Evolutionary conservation across 2,113 vertebrate genomes (phyloP), one percentile per base, ranked within the genome.

Genomic region (Argyrosomus japonicus): DNA sequence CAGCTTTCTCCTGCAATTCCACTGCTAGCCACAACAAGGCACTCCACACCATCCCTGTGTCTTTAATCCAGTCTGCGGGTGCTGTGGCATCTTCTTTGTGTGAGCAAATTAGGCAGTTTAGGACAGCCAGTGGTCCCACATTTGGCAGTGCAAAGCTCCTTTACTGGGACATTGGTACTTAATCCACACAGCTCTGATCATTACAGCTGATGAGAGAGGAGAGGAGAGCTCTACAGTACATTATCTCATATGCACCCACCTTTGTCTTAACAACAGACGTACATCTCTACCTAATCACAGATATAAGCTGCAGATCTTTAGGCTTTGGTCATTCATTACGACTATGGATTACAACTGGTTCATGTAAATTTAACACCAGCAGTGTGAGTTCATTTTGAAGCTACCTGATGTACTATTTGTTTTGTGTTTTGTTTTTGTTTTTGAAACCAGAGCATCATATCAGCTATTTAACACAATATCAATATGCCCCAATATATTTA

Each of bases 91-190:
- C 69, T 21, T 90, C 82, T 88, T 80, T 85, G 75, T 84, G 72
- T 89, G 83, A 90, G 84, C 84, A 92, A 93, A 95, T 93, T 89
- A 93, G 91, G 77, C 85, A 87, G 90, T 50, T 95, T 94, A 93
- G 81, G 56, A 74, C 88, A 91, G 75, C 88, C 89, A 91, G 85
- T 91, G 87, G 87, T 84, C 90, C 80, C 79, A 87, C 91, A 88
- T 88, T 92, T 90, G 88, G 82, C 76, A 84, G 70, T 68, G 83
- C 89, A 91, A 93, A 94, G 90, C 93, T 91, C 56, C 89, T 94
- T 94, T 92, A 77, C 86, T 85, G 85, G 93, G 92, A 92, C 89
- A 88, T 76, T 79, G 86, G 80, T 87, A 72, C 87, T 82, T 94
- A 93, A 95, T 93, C 92, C 85, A 87, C 77, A 78, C 77, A 84